phyloP scores from a whole-genome alignment of 2,113 vertebrate species.

The Zapus hudsonius region DNA sequence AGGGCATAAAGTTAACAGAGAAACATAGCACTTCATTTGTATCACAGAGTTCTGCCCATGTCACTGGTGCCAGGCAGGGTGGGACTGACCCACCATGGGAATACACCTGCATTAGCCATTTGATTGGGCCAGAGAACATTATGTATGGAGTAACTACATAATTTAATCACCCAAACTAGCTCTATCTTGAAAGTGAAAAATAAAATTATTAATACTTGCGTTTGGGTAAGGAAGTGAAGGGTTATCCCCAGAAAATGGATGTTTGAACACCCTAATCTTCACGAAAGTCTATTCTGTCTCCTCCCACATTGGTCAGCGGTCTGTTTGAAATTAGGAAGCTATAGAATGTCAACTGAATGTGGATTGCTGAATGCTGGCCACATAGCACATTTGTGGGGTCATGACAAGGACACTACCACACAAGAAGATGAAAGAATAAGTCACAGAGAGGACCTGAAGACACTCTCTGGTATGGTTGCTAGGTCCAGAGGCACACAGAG shows the following conservation, averaged over 20 bases:
- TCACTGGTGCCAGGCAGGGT: not conserved
- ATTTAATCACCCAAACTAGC: constrained; percentile 7
- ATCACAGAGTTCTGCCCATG: not conserved
- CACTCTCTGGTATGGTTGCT: not conserved
- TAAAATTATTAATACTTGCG: not conserved
- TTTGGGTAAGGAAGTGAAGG: not conserved
- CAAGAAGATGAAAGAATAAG: not conserved
- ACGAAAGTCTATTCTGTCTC: not conserved
- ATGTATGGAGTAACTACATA: not conserved
- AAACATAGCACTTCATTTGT: not conserved
- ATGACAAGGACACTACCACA: not conserved
- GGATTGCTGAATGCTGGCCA: not conserved
- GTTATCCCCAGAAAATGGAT: not conserved
- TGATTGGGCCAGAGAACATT: not conserved
- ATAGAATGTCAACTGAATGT: too few relatives aligned
- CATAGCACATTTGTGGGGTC: not conserved
- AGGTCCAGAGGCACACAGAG: not conserved
- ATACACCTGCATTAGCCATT: not conserved
- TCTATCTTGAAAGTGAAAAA: not conserved
- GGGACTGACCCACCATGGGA: not conserved
- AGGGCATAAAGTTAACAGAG: not conserved
- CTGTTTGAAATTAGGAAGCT: too few relatives aligned
- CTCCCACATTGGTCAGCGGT: not conserved
- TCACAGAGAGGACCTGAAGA: not conserved
- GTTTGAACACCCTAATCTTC: not conserved